phyloP scores from a whole-genome alignment of 2,888 invertebrate species.

The Sarcophaga rosellei region DNA sequence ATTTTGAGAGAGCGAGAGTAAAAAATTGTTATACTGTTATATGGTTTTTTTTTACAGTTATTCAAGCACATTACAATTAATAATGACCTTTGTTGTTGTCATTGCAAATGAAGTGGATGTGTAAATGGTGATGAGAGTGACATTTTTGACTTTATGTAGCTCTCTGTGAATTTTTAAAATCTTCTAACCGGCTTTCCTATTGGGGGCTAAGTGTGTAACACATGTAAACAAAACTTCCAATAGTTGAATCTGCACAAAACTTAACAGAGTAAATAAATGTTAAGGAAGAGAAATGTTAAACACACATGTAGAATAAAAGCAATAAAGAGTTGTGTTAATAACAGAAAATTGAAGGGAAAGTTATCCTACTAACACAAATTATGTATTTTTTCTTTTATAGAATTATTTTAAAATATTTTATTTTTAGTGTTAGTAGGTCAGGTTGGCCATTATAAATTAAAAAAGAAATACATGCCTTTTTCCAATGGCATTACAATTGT shows the following conservation, averaged over 20 bases:
- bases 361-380: no score
- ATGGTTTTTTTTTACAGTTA: background rate
- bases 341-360: background rate
- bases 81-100: slow-evolving; percentile 59
- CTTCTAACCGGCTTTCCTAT: slow-evolving; percentile 3
- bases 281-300: background rate
- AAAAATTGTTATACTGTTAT: background rate
- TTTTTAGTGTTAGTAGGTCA: no score
- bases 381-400: no score
- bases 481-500: no score
- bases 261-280: slow-evolving; percentile 26
- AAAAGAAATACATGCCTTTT: no score
- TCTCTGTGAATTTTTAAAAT: background rate
- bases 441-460: no score
- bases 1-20: background rate
- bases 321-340: background rate
- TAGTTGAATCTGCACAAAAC: background rate
- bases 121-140: background rate
- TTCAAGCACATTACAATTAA: slow-evolving; percentile 9
- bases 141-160: background rate
- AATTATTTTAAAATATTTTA: no score
- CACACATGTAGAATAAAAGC: background rate
- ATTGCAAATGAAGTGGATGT: background rate
- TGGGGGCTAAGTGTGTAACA: background rate
- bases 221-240: slow-evolving; percentile 48